Conservation (phyloP, 1,140 invertebrate species). For the Conus betulinus region DNA sequence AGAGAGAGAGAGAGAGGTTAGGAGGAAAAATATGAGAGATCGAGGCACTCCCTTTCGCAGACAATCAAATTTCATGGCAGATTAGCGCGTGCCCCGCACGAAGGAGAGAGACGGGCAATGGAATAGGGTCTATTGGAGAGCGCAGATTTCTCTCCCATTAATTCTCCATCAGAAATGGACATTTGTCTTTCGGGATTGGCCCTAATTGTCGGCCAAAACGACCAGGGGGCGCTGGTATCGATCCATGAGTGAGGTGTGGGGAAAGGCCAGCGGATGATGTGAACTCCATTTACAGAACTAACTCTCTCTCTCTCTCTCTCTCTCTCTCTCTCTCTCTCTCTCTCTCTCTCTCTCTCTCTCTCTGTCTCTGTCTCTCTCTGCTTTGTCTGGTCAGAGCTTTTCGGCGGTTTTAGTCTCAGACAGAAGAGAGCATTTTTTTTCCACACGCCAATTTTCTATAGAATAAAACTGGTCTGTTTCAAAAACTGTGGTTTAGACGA, state of each 20-base stretch:
- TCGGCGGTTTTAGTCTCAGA: no score
- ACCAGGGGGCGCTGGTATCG: slow-evolving; percentile 8
- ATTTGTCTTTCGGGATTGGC: slow-evolving; percentile 34
- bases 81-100: not conserved
- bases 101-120: slow-evolving; percentile 1
- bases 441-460: no score
- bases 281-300: not conserved
- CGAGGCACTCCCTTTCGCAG: slow-evolving; percentile 30
- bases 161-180: slow-evolving; percentile 39
- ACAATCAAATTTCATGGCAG: slow-evolving; percentile 42
- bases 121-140: slow-evolving; percentile 9
- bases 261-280: not conserved
- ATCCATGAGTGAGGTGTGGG: not conserved
- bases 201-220: slow-evolving; percentile 31
- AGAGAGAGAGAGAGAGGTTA: not conserved
- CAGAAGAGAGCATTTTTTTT: no score
- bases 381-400: not conserved
- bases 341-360: slow-evolving; percentile 31
- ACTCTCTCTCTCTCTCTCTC: slow-evolving; percentile 23
- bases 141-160: slow-evolving; percentile 29
- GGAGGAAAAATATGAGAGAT: slow-evolving; percentile 28
- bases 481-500: no score
- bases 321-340: slow-evolving; percentile 30
- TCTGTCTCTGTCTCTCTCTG: slow-evolving; percentile 27
- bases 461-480: no score